Evolutionary conservation across 2,888 invertebrate genomes (phyloP).

Genomic region (Muschampia staudingeri): DNA sequence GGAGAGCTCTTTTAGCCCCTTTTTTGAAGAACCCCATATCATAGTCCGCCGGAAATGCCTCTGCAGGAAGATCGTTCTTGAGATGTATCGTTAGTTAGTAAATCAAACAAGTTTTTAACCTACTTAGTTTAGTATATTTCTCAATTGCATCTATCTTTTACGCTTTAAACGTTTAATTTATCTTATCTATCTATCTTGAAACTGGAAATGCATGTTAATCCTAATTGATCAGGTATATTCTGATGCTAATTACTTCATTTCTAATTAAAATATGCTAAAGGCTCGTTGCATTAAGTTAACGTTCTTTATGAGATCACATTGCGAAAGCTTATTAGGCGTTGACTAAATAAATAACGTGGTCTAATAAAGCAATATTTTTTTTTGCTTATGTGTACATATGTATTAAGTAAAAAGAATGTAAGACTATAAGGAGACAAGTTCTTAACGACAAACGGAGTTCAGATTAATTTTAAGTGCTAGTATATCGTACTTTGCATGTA

Average conservation of each 20-base stretch:
- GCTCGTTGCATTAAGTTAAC: background rate
- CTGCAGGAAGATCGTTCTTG: background rate
- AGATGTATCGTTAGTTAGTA: background rate
- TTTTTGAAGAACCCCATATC: too few species aligned
- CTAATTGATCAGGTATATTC: background rate
- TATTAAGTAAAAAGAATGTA: too few species aligned
- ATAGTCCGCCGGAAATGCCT: too few species aligned
- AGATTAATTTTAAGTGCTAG: too few species aligned
- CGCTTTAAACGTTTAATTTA: background rate
- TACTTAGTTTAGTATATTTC: background rate
- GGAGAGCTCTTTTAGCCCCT: too few species aligned
- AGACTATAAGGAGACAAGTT: too few species aligned
- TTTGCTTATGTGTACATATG: too few species aligned
- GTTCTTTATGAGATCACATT: background rate
- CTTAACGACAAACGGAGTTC: too few species aligned
- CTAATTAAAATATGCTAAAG: slow-evolving; percentile 4
- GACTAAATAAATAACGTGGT: too few species aligned
- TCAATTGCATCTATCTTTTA: background rate
- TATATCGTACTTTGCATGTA: too few species aligned
- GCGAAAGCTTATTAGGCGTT: background rate
- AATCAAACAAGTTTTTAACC: background rate
- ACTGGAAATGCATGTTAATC: background rate
- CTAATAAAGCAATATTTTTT: too few species aligned
- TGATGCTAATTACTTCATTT: slow-evolving; percentile 3
- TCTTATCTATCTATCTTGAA: background rate